Percentiles rank a stretch among this genome's conserved stretches.
phyloP scores from a whole-genome alignment of 1,140 invertebrate genomes.

The Drosophila kepulauana region DNA sequence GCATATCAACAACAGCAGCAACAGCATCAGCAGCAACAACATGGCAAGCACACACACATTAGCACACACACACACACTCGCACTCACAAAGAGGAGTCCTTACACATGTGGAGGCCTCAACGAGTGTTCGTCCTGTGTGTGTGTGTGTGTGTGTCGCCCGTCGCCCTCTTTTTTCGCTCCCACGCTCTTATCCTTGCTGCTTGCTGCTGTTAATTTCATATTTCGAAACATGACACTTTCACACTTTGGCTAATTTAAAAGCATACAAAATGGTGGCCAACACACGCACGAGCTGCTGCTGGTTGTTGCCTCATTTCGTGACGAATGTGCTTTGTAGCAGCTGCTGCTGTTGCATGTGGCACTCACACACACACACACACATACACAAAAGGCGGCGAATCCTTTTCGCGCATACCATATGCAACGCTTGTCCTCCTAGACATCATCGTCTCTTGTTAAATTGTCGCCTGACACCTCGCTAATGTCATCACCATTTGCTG shows the following conservation, averaged over 20 bases:
- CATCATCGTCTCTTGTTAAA: constrained; percentile 64
- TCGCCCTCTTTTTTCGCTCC: background rate
- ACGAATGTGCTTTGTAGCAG: constrained; percentile 69
- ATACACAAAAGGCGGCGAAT: constrained; percentile 60
- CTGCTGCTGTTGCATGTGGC: constrained; percentile 62
- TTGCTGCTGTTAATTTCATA: constrained; percentile 74
- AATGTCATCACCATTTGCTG: constrained; percentile 69
- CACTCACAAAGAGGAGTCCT: background rate
- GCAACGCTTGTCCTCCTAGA: constrained; percentile 37
- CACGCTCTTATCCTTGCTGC: constrained; percentile 30
- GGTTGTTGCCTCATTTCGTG: constrained; percentile 62
- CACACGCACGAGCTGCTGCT: constrained; percentile 58
- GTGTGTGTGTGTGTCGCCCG: background rate
- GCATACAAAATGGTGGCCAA: constrained; percentile 74
- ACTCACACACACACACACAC: constrained; percentile 1
- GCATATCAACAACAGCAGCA: constrained; percentile 56
- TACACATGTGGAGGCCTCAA: constrained; percentile 11
- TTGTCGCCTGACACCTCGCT: constrained; percentile 81
- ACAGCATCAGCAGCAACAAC: constrained; percentile 15
- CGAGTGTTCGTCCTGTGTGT: constrained; percentile 23
- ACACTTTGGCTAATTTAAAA: constrained; percentile 81
- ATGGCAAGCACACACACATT: background rate
- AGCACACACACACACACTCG: background rate
- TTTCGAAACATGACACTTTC: constrained; percentile 81
- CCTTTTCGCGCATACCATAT: constrained; percentile 69